Evolutionary conservation across 2,888 invertebrate genomes (phyloP), one percentile per base, ranked within the genome.

Genomic region (Tromatobia lineatoria): DNA sequence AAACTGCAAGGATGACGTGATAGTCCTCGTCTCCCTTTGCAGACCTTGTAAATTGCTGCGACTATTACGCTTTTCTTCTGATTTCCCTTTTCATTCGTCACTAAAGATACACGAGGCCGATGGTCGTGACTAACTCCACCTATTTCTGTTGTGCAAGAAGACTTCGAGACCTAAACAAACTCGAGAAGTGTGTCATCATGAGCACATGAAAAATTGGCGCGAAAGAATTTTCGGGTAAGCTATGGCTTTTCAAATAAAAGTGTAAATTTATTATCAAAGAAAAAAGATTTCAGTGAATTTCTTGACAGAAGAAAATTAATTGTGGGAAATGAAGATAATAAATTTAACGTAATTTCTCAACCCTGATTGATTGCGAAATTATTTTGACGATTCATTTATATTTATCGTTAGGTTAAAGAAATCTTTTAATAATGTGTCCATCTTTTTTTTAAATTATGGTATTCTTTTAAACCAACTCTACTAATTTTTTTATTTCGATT

Each of bases 21-120:
- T 29, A 25, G 79, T 74, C 79, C 74, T 75, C 79, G 70, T 83
- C 52, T 79, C 54, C 54, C 29, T 64, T 52, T 34, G 11, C 45
- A 20, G 29, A 23, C 52, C 50, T 47, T 73, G 61, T 50, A 23
- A 64, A 69, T 74, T 45, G 54, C 54, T 59, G 34, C 78, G 79
- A 61, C 66, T 75, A 61, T 85, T 80, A 42, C 71, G 69, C 77
- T 61, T 52, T 34, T 77, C 23, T 54, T 18, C 54, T 66, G 47
- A 23, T 42, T 11, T 71, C 38, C 57, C 34, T 34, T 25, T 42
- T 59, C 61, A 38, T 50, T 74, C 45, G 45, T 25, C 13, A 13
- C 50, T 54, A 50, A 74, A 47, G 61, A 74, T 64, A 18, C 25
- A 45, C 61, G 38, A 34, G 74, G 47, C 42, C 61, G 20, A 20